Base-by-base conservation (phyloP, 2,113 vertebrate species). In the Murina feae region DNA sequence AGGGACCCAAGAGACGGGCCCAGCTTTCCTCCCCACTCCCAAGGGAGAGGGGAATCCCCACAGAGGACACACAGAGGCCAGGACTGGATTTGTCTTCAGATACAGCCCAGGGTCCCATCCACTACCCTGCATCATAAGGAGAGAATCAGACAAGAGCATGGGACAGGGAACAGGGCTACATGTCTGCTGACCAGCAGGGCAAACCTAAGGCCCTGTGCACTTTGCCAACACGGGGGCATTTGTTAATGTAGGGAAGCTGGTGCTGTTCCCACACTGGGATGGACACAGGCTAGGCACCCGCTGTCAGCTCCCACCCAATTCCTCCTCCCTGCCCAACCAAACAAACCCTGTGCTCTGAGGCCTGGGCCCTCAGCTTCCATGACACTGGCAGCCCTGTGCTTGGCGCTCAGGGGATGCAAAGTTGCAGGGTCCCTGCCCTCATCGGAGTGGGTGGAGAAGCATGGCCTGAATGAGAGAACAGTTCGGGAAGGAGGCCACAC, bases 1-100 rank as follows among this genome's bases (percentile, higher is more conserved):
- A 63, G 91, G 35, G 86, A 68, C 47, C 51, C 39, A 16, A 69
- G 51, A 23, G 10, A 17, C 18, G 69, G 78, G 23, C 37, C 65
- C 51, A 47, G 68, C 20, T 18, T 44, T 58, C 2, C 0, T 2
- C 32, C 2, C 1, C 4, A 71, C 30, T 47, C 35, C 1, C 2
- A 7, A 53, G 37, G 12, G 32, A 5, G 32, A 74, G 23, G 14
- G 14, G 28, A 5, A 42, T 32, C 0, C 49, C 84, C 35, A 21
- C 9, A 35, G 39, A 66, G 23, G n/a, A 42, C 25, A 9, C 18
- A 17, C 28, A 84, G 78, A 80, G 74, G 58, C 71, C 49, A 78
- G 60, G 42, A 42, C 9, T 23, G 9, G n/a, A 71, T 5, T 28
- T 4, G 0, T 39, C 72, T 69, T 91, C 53, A 47, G 69, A 81